Percentiles rank a stretch among this genome's conserved stretches.
Conservation (phyloP, 2,888 invertebrate species). For the Drosophila limbata region DNA sequence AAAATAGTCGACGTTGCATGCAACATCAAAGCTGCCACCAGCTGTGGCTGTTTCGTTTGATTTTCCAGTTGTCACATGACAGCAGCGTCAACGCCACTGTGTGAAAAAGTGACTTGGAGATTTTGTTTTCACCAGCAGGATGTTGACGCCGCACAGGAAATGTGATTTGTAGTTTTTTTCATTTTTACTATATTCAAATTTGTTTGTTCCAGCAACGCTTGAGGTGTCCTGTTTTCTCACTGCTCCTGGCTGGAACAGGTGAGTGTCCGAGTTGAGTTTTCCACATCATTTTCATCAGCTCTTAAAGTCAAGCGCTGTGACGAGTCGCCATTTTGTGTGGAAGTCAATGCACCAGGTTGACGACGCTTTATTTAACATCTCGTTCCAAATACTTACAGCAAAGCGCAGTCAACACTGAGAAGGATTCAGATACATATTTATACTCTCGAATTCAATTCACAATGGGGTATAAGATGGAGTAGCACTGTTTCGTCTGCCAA, state of each 20-base stretch:
- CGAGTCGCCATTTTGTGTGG: constrained; percentile 68
- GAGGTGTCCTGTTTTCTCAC: constrained; percentile 41
- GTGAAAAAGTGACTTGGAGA: constrained; percentile 83
- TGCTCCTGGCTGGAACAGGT: constrained; percentile 20
- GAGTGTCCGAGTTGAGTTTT: constrained; percentile 30
- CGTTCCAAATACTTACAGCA: constrained; percentile 47
- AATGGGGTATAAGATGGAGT: background rate
- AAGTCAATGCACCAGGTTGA: constrained; percentile 65
- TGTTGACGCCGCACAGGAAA: constrained; percentile 76
- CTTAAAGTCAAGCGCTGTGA: constrained; percentile 54
- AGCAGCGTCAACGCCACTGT: constrained; percentile 57
- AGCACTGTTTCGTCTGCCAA: no score
- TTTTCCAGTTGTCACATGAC: constrained; percentile 64
- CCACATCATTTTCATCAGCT: constrained; percentile 50
- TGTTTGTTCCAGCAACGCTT: constrained; percentile 51
- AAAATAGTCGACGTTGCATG: constrained; percentile 81
- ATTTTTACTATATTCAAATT: constrained; percentile 53
- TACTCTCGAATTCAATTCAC: background rate
- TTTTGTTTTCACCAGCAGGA: constrained; percentile 69
- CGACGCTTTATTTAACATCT: constrained; percentile 57
- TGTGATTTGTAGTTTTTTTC: constrained; percentile 79
- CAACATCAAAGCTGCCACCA: constrained; percentile 72
- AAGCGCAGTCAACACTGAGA: constrained; percentile 41
- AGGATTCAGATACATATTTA: constrained; percentile 26
- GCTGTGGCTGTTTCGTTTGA: constrained; percentile 67